Percentiles rank a stretch among this genome's conserved stretches.
Evolutionary conservation across 2,113 vertebrate species (phyloP).

Genomic region (Bujurquina vittata): DNA sequence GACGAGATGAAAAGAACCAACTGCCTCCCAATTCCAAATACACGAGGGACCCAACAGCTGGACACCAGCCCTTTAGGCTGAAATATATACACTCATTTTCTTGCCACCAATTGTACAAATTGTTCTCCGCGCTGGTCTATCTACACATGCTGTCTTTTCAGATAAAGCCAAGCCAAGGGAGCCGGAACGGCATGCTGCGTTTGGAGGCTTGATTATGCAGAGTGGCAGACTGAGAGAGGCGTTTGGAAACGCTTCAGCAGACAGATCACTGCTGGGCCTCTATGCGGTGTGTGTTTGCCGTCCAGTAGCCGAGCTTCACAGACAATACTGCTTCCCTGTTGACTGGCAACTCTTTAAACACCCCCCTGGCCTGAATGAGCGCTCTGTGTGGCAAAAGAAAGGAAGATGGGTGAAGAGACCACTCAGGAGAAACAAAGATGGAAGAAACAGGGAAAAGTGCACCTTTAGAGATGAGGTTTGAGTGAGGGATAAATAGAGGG

Average conservation of each 20-base stretch:
- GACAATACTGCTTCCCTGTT: constrained; percentile 57
- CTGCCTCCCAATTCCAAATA: constrained; percentile 14
- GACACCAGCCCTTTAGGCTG: constrained; percentile 23
- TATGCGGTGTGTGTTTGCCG: constrained; percentile 47
- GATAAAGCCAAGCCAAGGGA: constrained; percentile 61
- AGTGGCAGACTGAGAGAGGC: constrained; percentile 59
- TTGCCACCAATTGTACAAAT: constrained; percentile 51
- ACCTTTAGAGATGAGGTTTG: neutral
- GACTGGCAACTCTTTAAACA: constrained; percentile 43
- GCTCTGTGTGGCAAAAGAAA: constrained; percentile 6
- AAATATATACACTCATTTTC: constrained; percentile 36
- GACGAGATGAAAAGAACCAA: constrained; percentile 47
- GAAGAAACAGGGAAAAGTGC: neutral
- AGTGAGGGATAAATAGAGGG: neutral
- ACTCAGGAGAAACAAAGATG: neutral
- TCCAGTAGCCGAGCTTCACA: constrained; percentile 52
- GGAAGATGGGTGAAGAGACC: constrained; percentile 4
- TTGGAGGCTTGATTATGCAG: constrained; percentile 59
- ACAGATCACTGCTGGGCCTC: constrained; percentile 58
- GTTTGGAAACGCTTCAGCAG: constrained; percentile 53
- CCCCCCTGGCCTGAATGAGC: constrained; percentile 21
- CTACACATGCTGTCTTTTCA: constrained; percentile 56
- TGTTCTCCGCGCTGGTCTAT: constrained; percentile 35
- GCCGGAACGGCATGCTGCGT: constrained; percentile 27
- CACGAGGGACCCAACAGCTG: constrained; percentile 50